These are phyloP conservation scores for Laspeyria flexula DNA, from an alignment of 2,888 invertebrate genomes.

Conservation along the genomic window DNA sequence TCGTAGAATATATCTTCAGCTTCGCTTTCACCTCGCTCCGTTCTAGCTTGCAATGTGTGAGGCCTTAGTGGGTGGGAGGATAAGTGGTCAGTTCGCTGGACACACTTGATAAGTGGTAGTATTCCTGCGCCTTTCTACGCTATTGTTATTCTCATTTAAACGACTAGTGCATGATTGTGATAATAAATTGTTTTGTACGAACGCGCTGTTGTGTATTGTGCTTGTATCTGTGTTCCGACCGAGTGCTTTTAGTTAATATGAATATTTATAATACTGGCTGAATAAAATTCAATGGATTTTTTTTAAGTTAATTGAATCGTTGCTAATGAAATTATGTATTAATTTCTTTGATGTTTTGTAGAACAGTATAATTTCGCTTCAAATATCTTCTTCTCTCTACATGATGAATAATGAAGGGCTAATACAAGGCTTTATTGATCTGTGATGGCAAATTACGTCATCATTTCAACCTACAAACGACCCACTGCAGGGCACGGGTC, in stretches of 20 bases:
- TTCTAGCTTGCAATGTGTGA: conserved; percentile 6
- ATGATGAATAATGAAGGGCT: no score
- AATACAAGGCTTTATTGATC: no score
- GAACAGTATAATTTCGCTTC: no score
- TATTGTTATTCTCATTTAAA: conserved; percentile 36
- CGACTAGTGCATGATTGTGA: conserved; percentile 23
- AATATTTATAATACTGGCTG: background rate
- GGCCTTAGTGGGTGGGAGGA: conserved; percentile 11
- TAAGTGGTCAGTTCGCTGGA: conserved; percentile 43
- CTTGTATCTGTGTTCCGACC: background rate
- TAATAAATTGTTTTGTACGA: conserved; percentile 21
- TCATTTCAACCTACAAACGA: no score
- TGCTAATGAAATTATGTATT: no score
- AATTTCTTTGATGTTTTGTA: no score
- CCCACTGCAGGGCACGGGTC: no score
- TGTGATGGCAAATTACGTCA: no score
- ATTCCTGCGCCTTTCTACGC: conserved; percentile 34
- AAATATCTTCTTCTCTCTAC: no score
- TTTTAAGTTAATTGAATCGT: no score
- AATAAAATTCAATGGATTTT: background rate
- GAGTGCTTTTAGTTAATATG: background rate
- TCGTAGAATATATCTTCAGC: no score
- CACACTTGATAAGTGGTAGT: conserved; percentile 56
- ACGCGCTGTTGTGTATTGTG: background rate
- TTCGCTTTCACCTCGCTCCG: background rate